phyloP scores from a whole-genome alignment of 2,888 invertebrate genomes.

The Sicus ferrugineus region DNA sequence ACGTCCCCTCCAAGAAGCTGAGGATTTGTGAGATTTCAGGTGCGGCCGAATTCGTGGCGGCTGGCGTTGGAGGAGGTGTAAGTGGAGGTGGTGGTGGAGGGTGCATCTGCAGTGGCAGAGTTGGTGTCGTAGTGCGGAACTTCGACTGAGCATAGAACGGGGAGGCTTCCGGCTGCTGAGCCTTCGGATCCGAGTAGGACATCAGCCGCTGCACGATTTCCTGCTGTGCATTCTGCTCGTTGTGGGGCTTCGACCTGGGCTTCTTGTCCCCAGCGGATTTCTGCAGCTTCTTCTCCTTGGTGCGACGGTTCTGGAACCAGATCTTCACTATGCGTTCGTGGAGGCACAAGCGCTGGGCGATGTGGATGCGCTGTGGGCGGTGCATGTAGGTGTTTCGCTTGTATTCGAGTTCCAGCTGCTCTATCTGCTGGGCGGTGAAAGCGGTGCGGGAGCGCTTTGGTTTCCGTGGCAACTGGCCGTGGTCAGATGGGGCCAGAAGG shows the following conservation, averaged over 20 bases:
- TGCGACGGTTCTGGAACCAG: constrained; percentile 84
- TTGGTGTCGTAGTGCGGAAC: background rate
- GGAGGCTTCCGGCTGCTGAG: constrained; percentile 36
- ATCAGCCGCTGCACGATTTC: constrained; percentile 52
- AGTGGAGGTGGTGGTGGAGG: background rate
- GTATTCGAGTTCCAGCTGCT: constrained; percentile 95
- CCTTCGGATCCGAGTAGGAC: constrained; percentile 53
- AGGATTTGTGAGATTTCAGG: constrained; percentile 10
- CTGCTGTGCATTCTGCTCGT: constrained; percentile 51
- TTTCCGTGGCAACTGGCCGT: background rate
- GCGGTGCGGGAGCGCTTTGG: constrained; percentile 88
- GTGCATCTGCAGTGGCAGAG: background rate
- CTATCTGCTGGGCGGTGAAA: constrained; percentile 92
- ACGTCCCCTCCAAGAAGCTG: background rate
- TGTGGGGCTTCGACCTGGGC: constrained; percentile 47
- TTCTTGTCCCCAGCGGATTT: constrained; percentile 41
- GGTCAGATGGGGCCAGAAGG: background rate
- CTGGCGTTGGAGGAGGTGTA: constrained; percentile 2
- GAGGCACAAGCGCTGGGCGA: constrained; percentile 89
- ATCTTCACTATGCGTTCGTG: constrained; percentile 88
- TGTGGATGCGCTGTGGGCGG: constrained; percentile 90
- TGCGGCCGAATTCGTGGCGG: background rate
- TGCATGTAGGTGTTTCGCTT: constrained; percentile 93
- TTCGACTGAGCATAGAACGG: background rate
- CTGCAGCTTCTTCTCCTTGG: background rate